Percentiles rank a stretch among this genome's conserved stretches.
Evolutionary conservation across 1,140 invertebrate species (phyloP).

Genomic region (Zaprionus kolodkinae): DNA sequence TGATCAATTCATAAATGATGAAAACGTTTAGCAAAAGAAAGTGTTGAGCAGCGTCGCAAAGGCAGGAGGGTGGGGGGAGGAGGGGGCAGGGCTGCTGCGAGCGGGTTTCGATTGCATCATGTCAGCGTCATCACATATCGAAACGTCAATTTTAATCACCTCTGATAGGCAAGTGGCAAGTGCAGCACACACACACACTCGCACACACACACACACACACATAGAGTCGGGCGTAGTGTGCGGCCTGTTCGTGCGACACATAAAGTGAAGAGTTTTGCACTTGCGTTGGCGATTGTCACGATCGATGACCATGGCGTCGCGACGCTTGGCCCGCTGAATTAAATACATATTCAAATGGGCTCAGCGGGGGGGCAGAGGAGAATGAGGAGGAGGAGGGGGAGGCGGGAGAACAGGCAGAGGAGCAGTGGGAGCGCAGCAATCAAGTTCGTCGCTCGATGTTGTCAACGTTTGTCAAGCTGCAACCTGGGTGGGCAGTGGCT

Average conservation of each 20-base stretch:
- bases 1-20: conserved; percentile 82
- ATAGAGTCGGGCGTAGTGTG: conserved; percentile 4
- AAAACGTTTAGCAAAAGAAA: conserved; percentile 79
- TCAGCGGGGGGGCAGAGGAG: not conserved
- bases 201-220: conserved; percentile 41
- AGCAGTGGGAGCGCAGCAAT: conserved; percentile 42
- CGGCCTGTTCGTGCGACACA: conserved; percentile 56
- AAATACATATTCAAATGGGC: conserved; percentile 73
- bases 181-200: conserved; percentile 34
- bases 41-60: conserved; percentile 47
- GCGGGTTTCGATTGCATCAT: conserved; percentile 9
- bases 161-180: conserved; percentile 50
- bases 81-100: not conserved
- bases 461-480: conserved; percentile 78
- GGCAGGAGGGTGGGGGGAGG: no score
- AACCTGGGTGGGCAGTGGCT: conserved; percentile 65
- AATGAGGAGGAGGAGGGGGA: not conserved
- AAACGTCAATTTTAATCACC: conserved; percentile 81
- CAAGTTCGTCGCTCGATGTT: conserved; percentile 51
- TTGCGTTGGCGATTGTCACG: conserved; percentile 82
- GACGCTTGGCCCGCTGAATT: conserved; percentile 65
- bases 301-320: conserved; percentile 68
- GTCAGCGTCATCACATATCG: conserved; percentile 64
- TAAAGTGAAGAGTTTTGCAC: conserved; percentile 82
- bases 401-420: not conserved